phyloP scores from a whole-genome alignment of 2,888 invertebrate species.

The Pristionchus exspectatus region DNA sequence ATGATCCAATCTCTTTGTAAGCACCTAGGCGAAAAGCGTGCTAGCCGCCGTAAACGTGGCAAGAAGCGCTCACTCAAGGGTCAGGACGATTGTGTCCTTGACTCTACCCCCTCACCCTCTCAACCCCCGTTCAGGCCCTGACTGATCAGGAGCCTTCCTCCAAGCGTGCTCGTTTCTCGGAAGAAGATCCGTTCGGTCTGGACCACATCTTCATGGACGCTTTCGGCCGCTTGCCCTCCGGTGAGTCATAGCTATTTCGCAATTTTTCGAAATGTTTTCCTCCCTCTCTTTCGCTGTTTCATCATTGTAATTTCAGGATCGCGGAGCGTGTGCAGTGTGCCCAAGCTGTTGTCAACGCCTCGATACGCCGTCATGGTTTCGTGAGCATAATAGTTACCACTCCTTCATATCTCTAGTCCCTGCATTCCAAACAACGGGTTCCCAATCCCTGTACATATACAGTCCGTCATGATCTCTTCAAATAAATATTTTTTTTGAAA shows the following conservation, averaged over 20 bases:
- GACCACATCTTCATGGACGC: conserved; percentile 64
- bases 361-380: conserved; percentile 38
- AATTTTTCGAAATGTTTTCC: not conserved
- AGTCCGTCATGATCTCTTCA: conserved; percentile 33
- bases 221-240: conserved; percentile 56
- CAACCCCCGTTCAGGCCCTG: conserved; percentile 59
- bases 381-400: conserved; percentile 44
- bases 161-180: conserved; percentile 59
- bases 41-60: conserved; percentile 64
- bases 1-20: conserved; percentile 73
- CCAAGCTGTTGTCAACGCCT: conserved; percentile 20
- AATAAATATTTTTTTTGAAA: conserved; percentile 38
- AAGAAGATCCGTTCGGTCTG: conserved; percentile 68
- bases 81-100: not conserved
- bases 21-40: conserved; percentile 72
- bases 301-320: conserved; percentile 40
- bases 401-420: not conserved
- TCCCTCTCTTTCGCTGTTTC: not conserved
- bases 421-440: conserved; percentile 44
- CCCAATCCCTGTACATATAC: conserved; percentile 51
- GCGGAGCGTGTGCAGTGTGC: conserved; percentile 51
- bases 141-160: conserved; percentile 57
- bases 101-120: conserved; percentile 54
- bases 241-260: conserved; percentile 57
- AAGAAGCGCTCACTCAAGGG: conserved; percentile 56